Percentiles rank a stretch among this genome's conserved stretches.
These are phyloP conservation scores for Polietes domitor DNA, from an alignment of 2,888 invertebrate genomes.

Conservation along the genomic window DNA sequence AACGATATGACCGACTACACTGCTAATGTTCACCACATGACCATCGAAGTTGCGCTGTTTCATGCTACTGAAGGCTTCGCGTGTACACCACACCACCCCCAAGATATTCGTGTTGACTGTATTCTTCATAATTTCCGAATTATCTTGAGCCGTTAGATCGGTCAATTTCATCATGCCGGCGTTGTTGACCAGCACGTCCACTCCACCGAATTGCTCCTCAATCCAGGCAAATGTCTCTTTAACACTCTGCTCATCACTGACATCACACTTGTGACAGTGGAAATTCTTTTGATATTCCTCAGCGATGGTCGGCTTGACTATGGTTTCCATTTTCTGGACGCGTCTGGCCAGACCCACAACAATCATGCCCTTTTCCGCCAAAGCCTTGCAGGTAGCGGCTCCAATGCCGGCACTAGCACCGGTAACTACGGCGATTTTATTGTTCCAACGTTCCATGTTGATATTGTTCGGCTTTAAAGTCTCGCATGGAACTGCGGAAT, in stretches of 20 bases:
- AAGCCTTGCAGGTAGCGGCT: slow-evolving; percentile 79
- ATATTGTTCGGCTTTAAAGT: too few species aligned
- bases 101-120: slow-evolving; percentile 81
- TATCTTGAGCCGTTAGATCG: slow-evolving; percentile 64
- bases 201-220: slow-evolving; percentile 81
- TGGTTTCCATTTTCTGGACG: slow-evolving; percentile 78
- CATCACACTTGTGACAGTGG: slow-evolving; percentile 81
- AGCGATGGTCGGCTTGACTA: slow-evolving; percentile 68
- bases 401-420: slow-evolving; percentile 85
- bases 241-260: slow-evolving; percentile 82
- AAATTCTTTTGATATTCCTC: slow-evolving; percentile 74
- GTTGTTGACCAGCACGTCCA: slow-evolving; percentile 84
- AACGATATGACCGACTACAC: slow-evolving; percentile 77
- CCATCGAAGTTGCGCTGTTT: slow-evolving; percentile 80
- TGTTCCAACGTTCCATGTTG: slow-evolving; percentile 83
- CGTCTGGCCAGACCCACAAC: slow-evolving; percentile 83
- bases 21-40: slow-evolving; percentile 82
- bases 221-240: slow-evolving; percentile 82
- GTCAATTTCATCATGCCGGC: slow-evolving; percentile 76
- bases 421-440: slow-evolving; percentile 84
- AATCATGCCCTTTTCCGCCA: slow-evolving; percentile 81
- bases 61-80: slow-evolving; percentile 82
- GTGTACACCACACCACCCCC: slow-evolving; percentile 81
- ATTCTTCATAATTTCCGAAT: slow-evolving; percentile 72
- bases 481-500: too few species aligned